Evolutionary conservation across 2,888 invertebrate species (phyloP).

Genomic region (Tryphoninae sp.): DNA sequence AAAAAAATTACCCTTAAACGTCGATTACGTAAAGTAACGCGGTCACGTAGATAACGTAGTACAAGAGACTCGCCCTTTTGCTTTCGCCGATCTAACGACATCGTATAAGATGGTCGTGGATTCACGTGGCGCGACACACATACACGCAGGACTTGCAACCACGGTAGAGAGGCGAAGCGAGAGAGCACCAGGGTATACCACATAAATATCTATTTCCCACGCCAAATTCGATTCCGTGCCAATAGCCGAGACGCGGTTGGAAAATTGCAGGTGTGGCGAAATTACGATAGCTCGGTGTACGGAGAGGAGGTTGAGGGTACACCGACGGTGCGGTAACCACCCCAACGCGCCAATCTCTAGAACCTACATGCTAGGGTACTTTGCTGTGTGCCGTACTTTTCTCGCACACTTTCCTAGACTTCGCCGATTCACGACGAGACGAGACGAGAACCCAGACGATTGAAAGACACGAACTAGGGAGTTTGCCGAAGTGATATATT

Average conservation of each 20-base stretch:
- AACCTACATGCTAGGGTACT: neutral
- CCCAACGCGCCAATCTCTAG: neutral
- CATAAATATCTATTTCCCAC: slow-evolving; percentile 70
- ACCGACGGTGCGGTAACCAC: neutral
- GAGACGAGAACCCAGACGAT: too few relatives aligned
- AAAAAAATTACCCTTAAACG: slow-evolving; percentile 9
- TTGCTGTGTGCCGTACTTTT: neutral
- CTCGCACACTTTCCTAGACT: neutral
- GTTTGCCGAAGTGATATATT: too few relatives aligned
- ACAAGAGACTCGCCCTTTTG: slow-evolving; percentile 20
- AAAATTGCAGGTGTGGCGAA: slow-evolving; percentile 62
- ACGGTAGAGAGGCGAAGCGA: neutral
- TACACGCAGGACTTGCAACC: slow-evolving; percentile 12
- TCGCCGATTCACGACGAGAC: neutral
- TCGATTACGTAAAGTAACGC: slow-evolving; percentile 1
- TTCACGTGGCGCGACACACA: slow-evolving; percentile 40
- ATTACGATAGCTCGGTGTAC: slow-evolving; percentile 56
- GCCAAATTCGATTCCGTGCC: slow-evolving; percentile 68
- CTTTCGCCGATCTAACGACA: neutral
- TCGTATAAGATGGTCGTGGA: slow-evolving; percentile 35
- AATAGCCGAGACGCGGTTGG: slow-evolving; percentile 61
- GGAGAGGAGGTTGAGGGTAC: slow-evolving; percentile 47
- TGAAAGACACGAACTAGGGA: slow-evolving; percentile 4
- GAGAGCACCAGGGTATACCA: slow-evolving; percentile 43
- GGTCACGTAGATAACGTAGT: slow-evolving; percentile 39